Conservation (phyloP, 1,140 invertebrate species). For the Drosophila parabipectinata region DNA sequence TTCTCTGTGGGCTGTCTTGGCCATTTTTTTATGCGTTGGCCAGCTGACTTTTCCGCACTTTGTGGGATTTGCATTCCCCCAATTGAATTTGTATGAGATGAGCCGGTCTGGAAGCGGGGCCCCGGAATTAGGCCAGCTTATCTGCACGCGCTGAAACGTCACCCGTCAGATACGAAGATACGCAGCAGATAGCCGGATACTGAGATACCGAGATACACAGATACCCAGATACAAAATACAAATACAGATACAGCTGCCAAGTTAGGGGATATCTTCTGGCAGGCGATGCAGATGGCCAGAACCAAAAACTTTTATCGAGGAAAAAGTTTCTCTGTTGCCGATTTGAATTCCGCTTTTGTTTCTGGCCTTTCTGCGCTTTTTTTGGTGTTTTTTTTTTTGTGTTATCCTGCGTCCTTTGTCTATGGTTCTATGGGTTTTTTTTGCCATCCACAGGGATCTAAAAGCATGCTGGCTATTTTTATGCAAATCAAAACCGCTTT, state of each 20-base stretch:
- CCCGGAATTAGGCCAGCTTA: constrained; percentile 43
- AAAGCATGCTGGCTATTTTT: constrained; percentile 66
- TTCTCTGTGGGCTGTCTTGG: neutral
- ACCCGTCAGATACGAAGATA: constrained; percentile 16
- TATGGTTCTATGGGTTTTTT: neutral
- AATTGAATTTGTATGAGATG: constrained; percentile 30
- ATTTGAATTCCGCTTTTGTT: constrained; percentile 1
- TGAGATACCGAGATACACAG: neutral
- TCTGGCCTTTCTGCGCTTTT: constrained; percentile 21
- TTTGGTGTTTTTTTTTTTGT: neutral
- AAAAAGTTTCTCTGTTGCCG: constrained; percentile 44
- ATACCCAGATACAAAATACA: neutral
- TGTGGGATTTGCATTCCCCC: constrained; percentile 15
- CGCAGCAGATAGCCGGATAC: no score
- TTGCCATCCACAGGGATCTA: constrained; percentile 4
- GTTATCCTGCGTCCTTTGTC: constrained; percentile 17
- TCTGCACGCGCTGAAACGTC: constrained; percentile 49
- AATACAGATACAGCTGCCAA: constrained; percentile 41
- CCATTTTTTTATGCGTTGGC: neutral
- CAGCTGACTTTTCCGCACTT: neutral
- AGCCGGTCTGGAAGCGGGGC: neutral
- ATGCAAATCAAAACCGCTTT: constrained; percentile 72
- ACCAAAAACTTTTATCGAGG: constrained; percentile 56
- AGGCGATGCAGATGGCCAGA: constrained; percentile 3
- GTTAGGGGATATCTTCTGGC: constrained; percentile 10